Percentiles rank a stretch among this genome's conserved stretches.
Evolutionary conservation across 2,113 vertebrate species (phyloP).

Genomic region (Mormyrus iriodes): DNA sequence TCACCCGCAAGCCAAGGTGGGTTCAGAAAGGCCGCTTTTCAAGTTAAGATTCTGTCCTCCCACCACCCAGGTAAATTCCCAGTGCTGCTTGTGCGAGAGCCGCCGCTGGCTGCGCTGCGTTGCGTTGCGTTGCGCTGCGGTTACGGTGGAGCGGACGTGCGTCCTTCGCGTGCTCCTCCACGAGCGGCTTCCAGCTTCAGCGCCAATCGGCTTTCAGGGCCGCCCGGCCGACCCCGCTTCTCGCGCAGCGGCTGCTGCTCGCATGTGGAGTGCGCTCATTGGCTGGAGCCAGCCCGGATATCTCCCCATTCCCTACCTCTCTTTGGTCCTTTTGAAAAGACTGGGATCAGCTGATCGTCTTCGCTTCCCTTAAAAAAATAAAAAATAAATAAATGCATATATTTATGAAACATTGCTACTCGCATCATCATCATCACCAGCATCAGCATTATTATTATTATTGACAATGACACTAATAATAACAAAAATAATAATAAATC

Average conservation of each 20-base stretch:
- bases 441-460: neutral
- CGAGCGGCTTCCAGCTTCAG: conserved; percentile 43
- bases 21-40: neutral
- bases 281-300: conserved; percentile 63
- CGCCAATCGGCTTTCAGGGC: conserved; percentile 74
- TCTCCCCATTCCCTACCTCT: conserved; percentile 27
- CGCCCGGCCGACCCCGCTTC: conserved; percentile 65
- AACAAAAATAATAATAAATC: neutral
- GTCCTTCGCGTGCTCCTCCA: conserved; percentile 20
- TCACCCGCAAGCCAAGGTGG: neutral
- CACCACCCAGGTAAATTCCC: neutral
- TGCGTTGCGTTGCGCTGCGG: too few relatives aligned
- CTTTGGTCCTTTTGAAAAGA: conserved; percentile 22
- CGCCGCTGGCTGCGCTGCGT: neutral
- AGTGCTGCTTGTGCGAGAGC: neutral
- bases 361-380: neutral
- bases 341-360: conserved; percentile 32
- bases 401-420: neutral
- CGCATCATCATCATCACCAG: neutral
- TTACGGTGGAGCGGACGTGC: conserved; percentile 12
- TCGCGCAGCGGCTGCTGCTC: conserved; percentile 60
- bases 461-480: neutral
- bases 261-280: conserved; percentile 91
- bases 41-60: neutral
- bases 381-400: too few relatives aligned